Percentiles rank a stretch among this genome's conserved stretches.
Conservation (phyloP, 2,888 invertebrate genomes). For the Chymomyza amoena region DNA sequence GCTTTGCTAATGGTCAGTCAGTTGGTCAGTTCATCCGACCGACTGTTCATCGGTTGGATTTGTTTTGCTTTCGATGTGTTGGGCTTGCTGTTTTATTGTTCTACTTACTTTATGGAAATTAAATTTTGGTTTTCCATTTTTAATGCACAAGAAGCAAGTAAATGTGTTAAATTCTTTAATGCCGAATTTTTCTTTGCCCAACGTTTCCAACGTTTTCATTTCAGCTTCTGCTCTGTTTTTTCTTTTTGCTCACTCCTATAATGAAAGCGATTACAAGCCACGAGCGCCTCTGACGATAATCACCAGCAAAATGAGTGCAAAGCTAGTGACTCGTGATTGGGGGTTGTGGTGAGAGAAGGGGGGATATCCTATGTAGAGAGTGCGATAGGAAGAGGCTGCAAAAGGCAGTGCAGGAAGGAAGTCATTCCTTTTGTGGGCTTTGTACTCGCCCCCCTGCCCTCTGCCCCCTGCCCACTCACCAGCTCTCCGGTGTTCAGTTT, state of each 20-base stretch:
- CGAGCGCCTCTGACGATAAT: constrained; percentile 51
- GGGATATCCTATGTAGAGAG: background rate
- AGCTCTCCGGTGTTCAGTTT: constrained; percentile 17
- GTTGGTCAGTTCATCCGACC: background rate
- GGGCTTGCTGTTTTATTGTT: constrained; percentile 3
- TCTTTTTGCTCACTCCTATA: constrained; percentile 18
- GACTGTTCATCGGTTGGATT: background rate
- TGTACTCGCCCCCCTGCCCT: background rate
- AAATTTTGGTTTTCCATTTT: constrained; percentile 44
- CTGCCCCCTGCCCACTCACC: background rate
- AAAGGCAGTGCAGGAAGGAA: background rate
- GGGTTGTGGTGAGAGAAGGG: too few relatives aligned
- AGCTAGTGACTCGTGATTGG: background rate
- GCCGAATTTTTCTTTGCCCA: constrained; percentile 14
- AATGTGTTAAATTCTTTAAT: constrained; percentile 16
- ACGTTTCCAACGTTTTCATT: background rate
- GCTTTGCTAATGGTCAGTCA: constrained; percentile 17
- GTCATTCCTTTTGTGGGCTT: background rate
- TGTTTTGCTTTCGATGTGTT: background rate
- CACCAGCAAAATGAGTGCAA: constrained; percentile 20
- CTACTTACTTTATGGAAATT: constrained; percentile 47
- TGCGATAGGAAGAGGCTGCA: background rate
- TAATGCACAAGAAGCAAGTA: constrained; percentile 1
- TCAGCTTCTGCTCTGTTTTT: constrained; percentile 1
- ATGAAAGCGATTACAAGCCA: constrained; percentile 52